Conservation (phyloP, 1,140 invertebrate species). For the Potamilus streckersoni region DNA sequence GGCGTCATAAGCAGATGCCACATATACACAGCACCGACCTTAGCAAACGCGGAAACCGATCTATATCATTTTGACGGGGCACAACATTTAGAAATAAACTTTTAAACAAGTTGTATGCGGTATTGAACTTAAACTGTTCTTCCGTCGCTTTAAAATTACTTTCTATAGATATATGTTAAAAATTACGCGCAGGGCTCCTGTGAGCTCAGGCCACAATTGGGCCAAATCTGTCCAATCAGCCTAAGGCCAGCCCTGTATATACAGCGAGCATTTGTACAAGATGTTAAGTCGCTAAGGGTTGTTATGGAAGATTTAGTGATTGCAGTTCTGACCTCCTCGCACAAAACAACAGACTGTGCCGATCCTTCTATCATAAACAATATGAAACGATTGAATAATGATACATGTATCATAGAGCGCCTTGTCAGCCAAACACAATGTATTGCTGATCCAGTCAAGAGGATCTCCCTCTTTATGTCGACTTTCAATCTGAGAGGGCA, state of each 20-base stretch:
- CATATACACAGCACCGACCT: not conserved
- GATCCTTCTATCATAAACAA: not conserved
- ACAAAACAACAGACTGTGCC: not conserved
- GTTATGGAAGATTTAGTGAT: constrained; percentile 3
- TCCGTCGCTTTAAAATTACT: too few relatives aligned
- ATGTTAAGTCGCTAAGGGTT: not conserved
- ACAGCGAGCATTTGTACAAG: not conserved
- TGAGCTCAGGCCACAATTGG: too few relatives aligned
- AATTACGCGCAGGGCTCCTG: too few relatives aligned
- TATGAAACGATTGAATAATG: not conserved
- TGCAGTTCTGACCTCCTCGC: not conserved
- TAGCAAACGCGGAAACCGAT: too few relatives aligned
- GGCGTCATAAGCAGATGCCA: not conserved
- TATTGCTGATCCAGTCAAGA: constrained; percentile 1
- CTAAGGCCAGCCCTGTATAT: too few relatives aligned
- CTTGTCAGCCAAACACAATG: not conserved
- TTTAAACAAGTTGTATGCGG: too few relatives aligned
- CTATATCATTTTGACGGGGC: too few relatives aligned
- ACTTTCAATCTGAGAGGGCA: not conserved
- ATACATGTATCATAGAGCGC: not conserved
- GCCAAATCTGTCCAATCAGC: too few relatives aligned
- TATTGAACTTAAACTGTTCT: too few relatives aligned
- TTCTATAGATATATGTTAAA: too few relatives aligned
- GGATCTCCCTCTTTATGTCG: not conserved
- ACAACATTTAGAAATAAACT: too few relatives aligned